These are phyloP conservation scores for Dryas iulia DNA, from an alignment of 1,140 invertebrate genomes.

Conservation along the genomic window DNA sequence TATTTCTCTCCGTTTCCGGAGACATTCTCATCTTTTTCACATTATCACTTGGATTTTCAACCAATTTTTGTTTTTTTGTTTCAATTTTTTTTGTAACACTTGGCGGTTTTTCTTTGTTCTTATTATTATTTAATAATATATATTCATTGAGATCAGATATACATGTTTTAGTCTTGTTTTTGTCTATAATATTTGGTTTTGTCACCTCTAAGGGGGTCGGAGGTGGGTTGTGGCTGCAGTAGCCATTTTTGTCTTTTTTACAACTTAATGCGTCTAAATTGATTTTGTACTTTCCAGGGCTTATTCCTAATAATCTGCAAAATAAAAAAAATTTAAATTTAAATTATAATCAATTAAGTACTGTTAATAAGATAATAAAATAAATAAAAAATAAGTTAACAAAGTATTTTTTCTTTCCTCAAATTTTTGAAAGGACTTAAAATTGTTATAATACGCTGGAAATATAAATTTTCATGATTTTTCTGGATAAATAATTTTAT, in stretches of 20 bases:
- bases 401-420: no score
- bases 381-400: no score
- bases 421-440: no score
- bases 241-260: conserved; percentile 62
- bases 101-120: conserved; percentile 31
- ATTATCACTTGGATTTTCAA: conserved; percentile 16
- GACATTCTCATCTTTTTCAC: conserved; percentile 41
- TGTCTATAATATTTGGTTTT: conserved; percentile 25
- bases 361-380: no score
- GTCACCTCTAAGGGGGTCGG: conserved; percentile 24
- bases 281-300: conserved; percentile 64
- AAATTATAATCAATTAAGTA: no score
- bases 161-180: not conserved
- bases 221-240: conserved; percentile 59
- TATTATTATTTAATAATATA: conserved; percentile 19
- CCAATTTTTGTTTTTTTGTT: conserved; percentile 33
- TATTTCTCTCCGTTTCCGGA: conserved; percentile 22
- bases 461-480: no score
- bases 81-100: conserved; percentile 40
- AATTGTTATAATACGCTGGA: no score
- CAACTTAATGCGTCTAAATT: conserved; percentile 63
- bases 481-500: no score
- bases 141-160: conserved; percentile 7
- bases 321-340: not conserved
- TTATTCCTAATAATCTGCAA: conserved; percentile 66